These are phyloP conservation scores for Aplodontia rufa DNA, from an alignment of 2,113 vertebrate genomes.

Conservation along the genomic window DNA sequence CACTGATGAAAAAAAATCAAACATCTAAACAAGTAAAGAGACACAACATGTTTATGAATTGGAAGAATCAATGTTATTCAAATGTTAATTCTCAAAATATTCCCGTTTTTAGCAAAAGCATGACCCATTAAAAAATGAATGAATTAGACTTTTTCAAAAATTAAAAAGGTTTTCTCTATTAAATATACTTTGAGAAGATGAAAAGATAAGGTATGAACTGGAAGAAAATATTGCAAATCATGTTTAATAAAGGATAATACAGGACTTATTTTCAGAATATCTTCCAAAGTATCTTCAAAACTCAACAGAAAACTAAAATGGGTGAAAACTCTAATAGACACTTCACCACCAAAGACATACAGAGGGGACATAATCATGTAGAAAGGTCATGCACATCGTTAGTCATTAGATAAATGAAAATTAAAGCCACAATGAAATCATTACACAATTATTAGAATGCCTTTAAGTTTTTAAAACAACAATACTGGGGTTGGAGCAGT, in stretches of 20 bases:
- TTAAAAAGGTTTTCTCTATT: conserved; percentile 18
- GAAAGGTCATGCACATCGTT: background rate
- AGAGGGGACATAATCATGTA: background rate
- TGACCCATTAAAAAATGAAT: background rate
- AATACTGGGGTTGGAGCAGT: too few relatives aligned
- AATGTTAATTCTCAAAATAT: background rate
- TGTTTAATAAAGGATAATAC: background rate
- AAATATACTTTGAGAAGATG: background rate
- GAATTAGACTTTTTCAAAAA: background rate
- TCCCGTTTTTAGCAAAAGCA: background rate
- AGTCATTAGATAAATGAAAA: background rate
- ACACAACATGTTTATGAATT: background rate
- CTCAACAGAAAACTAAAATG: background rate
- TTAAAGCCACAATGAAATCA: background rate
- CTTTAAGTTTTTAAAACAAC: background rate
- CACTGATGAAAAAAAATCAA: background rate
- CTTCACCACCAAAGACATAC: background rate
- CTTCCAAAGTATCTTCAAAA: background rate
- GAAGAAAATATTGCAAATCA: background rate
- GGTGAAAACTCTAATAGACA: background rate
- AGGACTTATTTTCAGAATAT: background rate
- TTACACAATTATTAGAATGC: background rate
- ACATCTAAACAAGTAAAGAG: background rate
- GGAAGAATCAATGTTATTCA: background rate
- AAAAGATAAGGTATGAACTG: background rate